Base-by-base conservation (phyloP, 2,888 invertebrate genomes). In the Cyclophora albipunctata region DNA sequence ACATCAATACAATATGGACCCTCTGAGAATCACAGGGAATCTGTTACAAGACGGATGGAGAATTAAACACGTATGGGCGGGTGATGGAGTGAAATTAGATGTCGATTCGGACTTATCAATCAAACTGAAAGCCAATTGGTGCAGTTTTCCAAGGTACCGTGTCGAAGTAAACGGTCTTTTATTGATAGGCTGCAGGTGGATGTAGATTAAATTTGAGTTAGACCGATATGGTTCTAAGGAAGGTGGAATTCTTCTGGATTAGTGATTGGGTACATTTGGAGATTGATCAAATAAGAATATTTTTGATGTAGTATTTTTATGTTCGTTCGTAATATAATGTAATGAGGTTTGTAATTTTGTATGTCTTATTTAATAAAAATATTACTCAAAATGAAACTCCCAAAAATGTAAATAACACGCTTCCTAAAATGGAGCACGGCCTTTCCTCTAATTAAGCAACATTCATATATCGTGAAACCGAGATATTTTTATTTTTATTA, bases 41-140 rank as follows among this genome's bases (percentile, higher is more conserved):
- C 74, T 81, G 81, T 73, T 78, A 69, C 67, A 81, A 83, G 85
- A 83, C 72, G 75, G 78, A 86, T 85, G 72, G 81, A 71, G 77
- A 83, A 80, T 81, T 82, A 82, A 82, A 79, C 67, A 71, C 76
- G 73, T 66, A 60, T 62, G 65, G 64, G 59, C 63, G 64, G 57
- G 82, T 87, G 86, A 88, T 87, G 72, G 87, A 87, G 86, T 37
- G 37, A 5, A 37, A 81, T 82, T 81, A 79, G 74, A 63, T 67
- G 75, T 71, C 69, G 69, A 73, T 71, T 60, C 63, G 56, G 54
- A 59, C 60, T 54, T 63, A 72, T 73, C 73, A 71, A 75, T 77
- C 71, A 71, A 61, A 61, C 67, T 65, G 69, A 66, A 20, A 64
- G 55, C 57, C 57, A 66, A 57, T 54, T 53, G 58, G 64, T 63